Conservation (phyloP, 1,140 invertebrate genomes). For the Neoseiulus cucumeris region DNA sequence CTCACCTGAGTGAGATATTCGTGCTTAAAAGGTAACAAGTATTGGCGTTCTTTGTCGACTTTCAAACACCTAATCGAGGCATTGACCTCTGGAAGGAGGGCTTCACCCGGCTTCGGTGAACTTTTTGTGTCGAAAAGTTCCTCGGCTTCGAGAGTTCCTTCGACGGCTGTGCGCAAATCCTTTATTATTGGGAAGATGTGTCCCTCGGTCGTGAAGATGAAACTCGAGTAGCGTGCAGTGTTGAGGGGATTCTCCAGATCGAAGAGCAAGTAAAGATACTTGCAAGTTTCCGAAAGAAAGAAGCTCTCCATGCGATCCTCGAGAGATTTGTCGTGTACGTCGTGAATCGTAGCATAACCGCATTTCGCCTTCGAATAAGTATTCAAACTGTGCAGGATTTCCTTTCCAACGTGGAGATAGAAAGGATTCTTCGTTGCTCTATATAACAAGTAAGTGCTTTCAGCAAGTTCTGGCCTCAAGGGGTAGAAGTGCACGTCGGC, state of each 20-base stretch:
- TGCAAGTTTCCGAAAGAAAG: constrained; percentile 92
- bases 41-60: constrained; percentile 30
- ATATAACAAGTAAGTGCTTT: constrained; percentile 48
- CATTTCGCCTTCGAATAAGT: constrained; percentile 38
- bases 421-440: constrained; percentile 48
- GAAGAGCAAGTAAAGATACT: constrained; percentile 77
- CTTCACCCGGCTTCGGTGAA: constrained; percentile 14
- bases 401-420: constrained; percentile 44
- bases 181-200: constrained; percentile 39
- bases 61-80: constrained; percentile 30
- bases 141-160: background rate
- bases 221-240: constrained; percentile 25
- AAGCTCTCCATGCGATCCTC: constrained; percentile 99
- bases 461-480: constrained; percentile 42
- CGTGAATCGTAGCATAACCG: constrained; percentile 48
- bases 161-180: constrained; percentile 26
- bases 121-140: constrained; percentile 1
- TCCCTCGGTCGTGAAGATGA: constrained; percentile 46
- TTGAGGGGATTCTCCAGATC: constrained; percentile 44
- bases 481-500: constrained; percentile 47
- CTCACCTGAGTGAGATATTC: constrained; percentile 35
- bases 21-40: constrained; percentile 34
- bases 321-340: constrained; percentile 70
- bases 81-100: background rate
- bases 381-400: constrained; percentile 41